Base-by-base conservation (phyloP, 2,888 invertebrate genomes). In the Andrena marginata region DNA sequence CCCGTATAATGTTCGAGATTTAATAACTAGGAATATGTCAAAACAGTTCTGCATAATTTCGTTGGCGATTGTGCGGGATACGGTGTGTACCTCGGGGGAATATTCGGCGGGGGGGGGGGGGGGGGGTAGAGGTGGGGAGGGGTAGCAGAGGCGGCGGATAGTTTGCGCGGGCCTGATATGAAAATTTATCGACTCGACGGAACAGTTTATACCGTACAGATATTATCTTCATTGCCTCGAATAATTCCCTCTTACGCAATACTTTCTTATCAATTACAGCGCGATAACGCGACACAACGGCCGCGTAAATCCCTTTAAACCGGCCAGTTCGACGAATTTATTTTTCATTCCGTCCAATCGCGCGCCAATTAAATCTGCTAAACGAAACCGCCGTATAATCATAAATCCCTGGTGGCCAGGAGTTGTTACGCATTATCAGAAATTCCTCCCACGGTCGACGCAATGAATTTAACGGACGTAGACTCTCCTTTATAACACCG, bases 11-110 rank as follows among this genome's bases (percentile, higher is more conserved):
- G 49, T 23, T 13, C 31, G 23, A 8, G 31, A 31, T 74, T 59
- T 67, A 74, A 59, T 59, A 65, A 31, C 48, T 56, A 16, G 29
- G 59, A 31, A 48, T 20, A n/a, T 0, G 31, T 54, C 3, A 0
- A 74, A 56, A 31, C 35, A 42, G n/a, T 29, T 59, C 51, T 48
- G 35, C 42, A 26, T 65, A 73, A 65, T 65, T 65, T 29, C 49
- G 33, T 13, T 31, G 31, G 10, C 3, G 29, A 70, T 29, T 31
- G 20, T n/a, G 29, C 29, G 2, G 29, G 35, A n/a, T 59, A 20
- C 29, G 26, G 16, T 16, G 51, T 42, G 31, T 8, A 13, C 10
- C 10, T 62, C 13, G 26, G 3, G 13, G 26, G 54, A 42, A 65
- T 71, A 26, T 33, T 60, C 48, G 16, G 29, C 20, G 23, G n/a